Evolutionary conservation across 2,888 invertebrate genomes (phyloP), one percentile per base, ranked within the genome.

Genomic region (Allophyes oxyacanthae): DNA sequence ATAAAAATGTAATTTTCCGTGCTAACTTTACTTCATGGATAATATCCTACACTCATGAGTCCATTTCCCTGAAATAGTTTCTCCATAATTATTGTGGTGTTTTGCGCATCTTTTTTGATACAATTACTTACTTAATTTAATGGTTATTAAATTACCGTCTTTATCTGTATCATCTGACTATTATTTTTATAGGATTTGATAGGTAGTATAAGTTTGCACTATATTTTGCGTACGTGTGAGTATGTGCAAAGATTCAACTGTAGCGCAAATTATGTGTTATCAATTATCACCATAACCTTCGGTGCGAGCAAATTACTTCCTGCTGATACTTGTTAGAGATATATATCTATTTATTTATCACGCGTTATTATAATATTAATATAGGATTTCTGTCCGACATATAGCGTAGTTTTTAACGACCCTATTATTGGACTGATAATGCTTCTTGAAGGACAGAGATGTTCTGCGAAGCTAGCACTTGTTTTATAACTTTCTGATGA

Each of bases 241-340:
- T 64, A 41, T 58, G 45, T 58, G 58, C 62, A 44, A 55, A 72
- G 56, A 74, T 64, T 62, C 33, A 62, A 57, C 57, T 48, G 54
- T 66, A 77, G 64, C 71, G 67, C 69, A 72, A 64, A 64, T 77
- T 64, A 81, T 81, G 78, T 78, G 86, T 90, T 92, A 93, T 91
- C 91, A 85, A 86, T 90, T 92, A 93, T 91, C 91, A 85, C 80
- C 72, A 76, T 86, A 87, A 89, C 92, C 92, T 93, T 93, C 92
- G 88, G 78, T 77, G 77, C 82, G 87, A 86, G 87, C 85, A 89
- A 91, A 92, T 92, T 88, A 88, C 91, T 93, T 93, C 92, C 93
- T 91, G 78, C 79, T 89, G 82, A 85, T 89, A 86, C 72, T 80
- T 70, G 76, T 68, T 72, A 74, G 74, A 78, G 77, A 83, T 83